phyloP scores from a whole-genome alignment of 2,888 invertebrate species.

The Pachycephus smyrnensis region DNA sequence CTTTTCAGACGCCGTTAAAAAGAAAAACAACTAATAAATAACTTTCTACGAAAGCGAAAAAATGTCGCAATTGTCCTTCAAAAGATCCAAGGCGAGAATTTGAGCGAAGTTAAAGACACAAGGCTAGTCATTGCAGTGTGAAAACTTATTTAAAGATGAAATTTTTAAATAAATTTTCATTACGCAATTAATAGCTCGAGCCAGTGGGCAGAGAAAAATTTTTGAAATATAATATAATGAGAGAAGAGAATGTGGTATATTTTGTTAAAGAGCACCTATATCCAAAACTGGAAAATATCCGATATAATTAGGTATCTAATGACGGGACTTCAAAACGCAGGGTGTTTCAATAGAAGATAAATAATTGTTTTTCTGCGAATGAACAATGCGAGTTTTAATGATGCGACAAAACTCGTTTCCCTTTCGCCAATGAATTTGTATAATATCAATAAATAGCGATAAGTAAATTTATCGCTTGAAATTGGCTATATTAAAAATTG shows the following conservation, averaged over 20 bases:
- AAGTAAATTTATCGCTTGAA: not conserved
- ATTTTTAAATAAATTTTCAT: not conserved
- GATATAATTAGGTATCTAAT: too few species aligned
- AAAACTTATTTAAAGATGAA: not conserved
- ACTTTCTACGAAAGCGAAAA: not conserved
- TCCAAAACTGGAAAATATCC: not conserved
- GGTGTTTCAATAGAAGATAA: not conserved
- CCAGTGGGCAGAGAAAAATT: not conserved
- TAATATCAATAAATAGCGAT: not conserved
- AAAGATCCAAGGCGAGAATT: not conserved
- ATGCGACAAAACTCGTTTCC: not conserved
- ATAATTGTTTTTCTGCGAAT: not conserved
- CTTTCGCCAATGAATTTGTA: not conserved
- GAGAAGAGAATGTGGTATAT: not conserved
- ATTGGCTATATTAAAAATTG: not conserved
- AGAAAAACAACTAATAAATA: not conserved
- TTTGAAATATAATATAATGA: not conserved
- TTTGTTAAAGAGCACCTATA: not conserved
- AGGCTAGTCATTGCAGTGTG: not conserved
- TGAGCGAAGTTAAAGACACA: not conserved
- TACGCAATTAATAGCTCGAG: not conserved
- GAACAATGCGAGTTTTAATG: not conserved
- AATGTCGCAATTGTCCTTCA: not conserved
- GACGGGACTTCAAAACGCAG: not conserved
- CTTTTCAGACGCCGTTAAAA: not conserved